Base-by-base conservation (phyloP, 2,113 vertebrate species). In the Notechis scutatus region DNA sequence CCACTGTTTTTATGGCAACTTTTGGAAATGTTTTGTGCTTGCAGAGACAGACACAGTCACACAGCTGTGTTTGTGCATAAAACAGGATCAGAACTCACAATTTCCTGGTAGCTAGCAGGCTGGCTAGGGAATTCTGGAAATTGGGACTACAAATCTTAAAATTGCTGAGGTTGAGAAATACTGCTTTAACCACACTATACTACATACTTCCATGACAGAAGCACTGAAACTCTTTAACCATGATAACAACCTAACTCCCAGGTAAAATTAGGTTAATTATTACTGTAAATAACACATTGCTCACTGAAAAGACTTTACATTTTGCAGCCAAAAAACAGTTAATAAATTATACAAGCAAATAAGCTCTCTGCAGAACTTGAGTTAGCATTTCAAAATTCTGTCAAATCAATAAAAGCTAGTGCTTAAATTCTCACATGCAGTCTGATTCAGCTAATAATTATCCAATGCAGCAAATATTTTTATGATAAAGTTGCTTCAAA, bases 371-470 rank as follows among this genome's bases (percentile, higher is more conserved):
- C 85, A 92, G 59, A 92, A 1, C 91, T 74, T 88, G 85, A 89
- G 57, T 69, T 74, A 92, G 93, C 85, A 89, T 55, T 91, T 4
- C 0, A 94, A 92, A 87, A 93, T 55, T 29, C 93, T 89, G 56
- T 88, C 94, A 94, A 69, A 92, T 54, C 21, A 55, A 95, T 91
- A 56, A 96, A 88, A 95, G 93, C 45, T 15, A 74, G 34, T 93
- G 92, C 87, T 91, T 93, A 54, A 89, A 55, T 94, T 94, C 95
- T 94, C 95, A 93, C 90, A 95, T 96, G 94, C 93, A 91, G 93
- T 93, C 95, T 96, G 95, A 94, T 94, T 94, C 93, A 89, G 92
- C 94, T 97, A 96, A 96, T 89, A 93, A 95, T 93, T 93, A 59
- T 94, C 93, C 93, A 94, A 91, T 39, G 88, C 88, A 93, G 91